Conservation (phyloP, 2,113 vertebrate species). For the Rhabdomys dilectus region DNA sequence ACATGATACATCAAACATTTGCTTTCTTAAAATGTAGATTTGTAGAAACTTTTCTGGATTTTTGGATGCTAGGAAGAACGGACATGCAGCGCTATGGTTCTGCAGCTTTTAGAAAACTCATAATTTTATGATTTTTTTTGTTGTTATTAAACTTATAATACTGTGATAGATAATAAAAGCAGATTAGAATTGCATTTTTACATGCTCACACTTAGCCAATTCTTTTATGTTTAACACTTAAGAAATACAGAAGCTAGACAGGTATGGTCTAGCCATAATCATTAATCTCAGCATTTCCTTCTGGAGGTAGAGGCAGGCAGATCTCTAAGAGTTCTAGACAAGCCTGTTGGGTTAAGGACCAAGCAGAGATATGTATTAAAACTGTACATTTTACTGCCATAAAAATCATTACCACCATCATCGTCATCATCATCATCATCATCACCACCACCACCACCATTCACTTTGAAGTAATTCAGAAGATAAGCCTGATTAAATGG, state of each 20-base stretch:
- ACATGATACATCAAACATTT: constrained; percentile 5
- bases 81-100: not conserved
- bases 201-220: not conserved
- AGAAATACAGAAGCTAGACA: not conserved
- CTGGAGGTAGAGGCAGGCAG: not conserved
- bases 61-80: not conserved
- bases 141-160: not conserved
- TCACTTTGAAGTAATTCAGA: not conserved
- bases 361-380: not conserved
- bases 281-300: not conserved
- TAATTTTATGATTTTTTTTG: not conserved
- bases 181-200: constrained; percentile 14
- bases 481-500: not conserved
- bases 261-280: no score
- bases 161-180: not conserved
- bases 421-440: not conserved
- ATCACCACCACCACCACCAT: not conserved
- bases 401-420: not conserved
- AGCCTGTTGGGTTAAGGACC: not conserved
- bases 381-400: no score
- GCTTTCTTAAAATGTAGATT: not conserved
- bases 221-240: not conserved
- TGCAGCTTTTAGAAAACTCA: constrained; percentile 1
- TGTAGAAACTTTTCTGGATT: constrained; percentile 11
- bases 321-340: no score